Percentiles rank a stretch among this genome's conserved stretches.
Evolutionary conservation across 2,888 invertebrate species (phyloP).

Genomic region (Megastigmus dorsalis): DNA sequence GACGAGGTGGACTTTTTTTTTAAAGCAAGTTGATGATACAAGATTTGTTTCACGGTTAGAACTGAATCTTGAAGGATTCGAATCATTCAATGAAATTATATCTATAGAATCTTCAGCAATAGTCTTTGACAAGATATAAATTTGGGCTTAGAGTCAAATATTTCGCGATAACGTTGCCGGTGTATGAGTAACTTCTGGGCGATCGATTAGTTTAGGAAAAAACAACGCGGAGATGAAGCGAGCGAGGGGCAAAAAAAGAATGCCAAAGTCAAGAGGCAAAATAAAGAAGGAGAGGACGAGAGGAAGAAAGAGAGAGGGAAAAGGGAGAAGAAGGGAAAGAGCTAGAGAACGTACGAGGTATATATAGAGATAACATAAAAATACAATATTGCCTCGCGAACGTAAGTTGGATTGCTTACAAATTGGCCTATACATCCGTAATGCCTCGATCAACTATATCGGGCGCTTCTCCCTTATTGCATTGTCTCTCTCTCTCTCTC

Average conservation of each 20-base stretch:
- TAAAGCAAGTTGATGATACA: too few relatives aligned
- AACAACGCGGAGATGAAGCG: background rate
- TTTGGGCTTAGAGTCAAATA: too few relatives aligned
- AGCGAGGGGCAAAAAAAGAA: background rate
- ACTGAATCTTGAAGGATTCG: too few relatives aligned
- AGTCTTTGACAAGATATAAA: too few relatives aligned
- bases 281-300: constrained; percentile 26
- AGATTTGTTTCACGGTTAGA: too few relatives aligned
- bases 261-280: constrained; percentile 10
- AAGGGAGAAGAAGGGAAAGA: constrained; percentile 52
- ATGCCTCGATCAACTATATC: constrained; percentile 68
- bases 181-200: background rate
- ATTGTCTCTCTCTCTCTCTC: constrained; percentile 41
- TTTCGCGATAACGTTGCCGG: background rate
- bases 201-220: constrained; percentile 44
- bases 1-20: too few relatives aligned
- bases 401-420: constrained; percentile 74
- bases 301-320: constrained; percentile 44
- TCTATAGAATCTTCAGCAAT: too few relatives aligned
- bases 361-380: constrained; percentile 67
- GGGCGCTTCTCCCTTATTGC: constrained; percentile 62
- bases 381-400: constrained; percentile 71
- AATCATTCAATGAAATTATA: too few relatives aligned
- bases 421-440: constrained; percentile 74
- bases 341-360: constrained; percentile 28